phyloP scores from a whole-genome alignment of 2,113 vertebrate species.

The Rhegmatorhina hoffmannsi region DNA sequence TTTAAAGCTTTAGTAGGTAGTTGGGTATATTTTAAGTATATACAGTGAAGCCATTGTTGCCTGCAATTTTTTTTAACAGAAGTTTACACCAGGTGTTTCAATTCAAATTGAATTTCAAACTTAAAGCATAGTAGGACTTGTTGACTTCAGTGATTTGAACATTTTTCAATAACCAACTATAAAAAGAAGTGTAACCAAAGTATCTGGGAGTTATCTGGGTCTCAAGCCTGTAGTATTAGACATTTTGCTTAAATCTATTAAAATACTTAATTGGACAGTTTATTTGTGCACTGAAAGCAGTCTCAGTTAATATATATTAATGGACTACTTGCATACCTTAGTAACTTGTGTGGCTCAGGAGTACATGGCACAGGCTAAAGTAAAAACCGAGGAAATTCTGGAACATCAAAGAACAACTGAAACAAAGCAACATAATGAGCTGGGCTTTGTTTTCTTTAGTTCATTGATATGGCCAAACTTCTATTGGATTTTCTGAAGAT shows the following conservation, averaged over 20 bases:
- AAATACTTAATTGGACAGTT: background rate
- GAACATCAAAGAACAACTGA: background rate
- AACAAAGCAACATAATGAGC: background rate
- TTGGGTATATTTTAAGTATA: background rate
- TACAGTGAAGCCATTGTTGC: background rate
- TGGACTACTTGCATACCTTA: background rate
- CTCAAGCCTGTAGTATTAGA: background rate
- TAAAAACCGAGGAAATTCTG: background rate
- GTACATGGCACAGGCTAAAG: background rate
- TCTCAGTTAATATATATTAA: background rate
- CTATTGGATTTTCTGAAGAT: constrained; percentile 12
- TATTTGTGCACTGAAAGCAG: background rate
- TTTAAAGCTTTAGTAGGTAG: background rate
- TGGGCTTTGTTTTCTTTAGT: background rate
- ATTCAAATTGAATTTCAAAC: background rate
- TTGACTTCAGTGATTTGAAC: background rate
- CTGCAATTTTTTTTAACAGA: background rate
- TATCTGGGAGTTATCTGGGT: background rate
- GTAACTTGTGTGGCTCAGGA: background rate
- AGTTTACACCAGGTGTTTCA: background rate
- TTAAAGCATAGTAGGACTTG: background rate
- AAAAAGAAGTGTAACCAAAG: background rate
- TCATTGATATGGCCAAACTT: background rate
- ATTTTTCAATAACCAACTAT: background rate
- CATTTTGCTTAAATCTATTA: background rate